Evolutionary conservation across 92 coral and sea anemone species (phyloP).

Genomic region (Paragorgia papillata): DNA sequence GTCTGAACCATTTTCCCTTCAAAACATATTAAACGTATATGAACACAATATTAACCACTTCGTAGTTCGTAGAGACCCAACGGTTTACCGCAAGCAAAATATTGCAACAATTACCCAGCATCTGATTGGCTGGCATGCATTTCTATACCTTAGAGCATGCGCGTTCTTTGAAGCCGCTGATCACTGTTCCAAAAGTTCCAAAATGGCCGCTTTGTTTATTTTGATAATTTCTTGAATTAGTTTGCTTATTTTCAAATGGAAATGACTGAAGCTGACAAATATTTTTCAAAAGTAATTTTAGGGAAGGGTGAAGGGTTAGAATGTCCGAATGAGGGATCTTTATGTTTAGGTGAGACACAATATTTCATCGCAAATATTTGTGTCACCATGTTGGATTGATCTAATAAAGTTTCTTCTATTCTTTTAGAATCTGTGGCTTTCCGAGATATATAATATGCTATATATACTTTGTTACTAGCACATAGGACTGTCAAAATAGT

Average conservation of each 20-base stretch:
- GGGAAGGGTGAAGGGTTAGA: constrained; percentile 65
- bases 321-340: constrained; percentile 69
- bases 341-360: constrained; percentile 52
- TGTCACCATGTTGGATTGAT: too few relatives aligned
- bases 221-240: neutral
- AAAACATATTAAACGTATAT: too few relatives aligned
- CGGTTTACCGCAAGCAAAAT: neutral
- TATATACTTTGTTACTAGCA: too few relatives aligned
- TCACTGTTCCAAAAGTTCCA: neutral
- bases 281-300: constrained; percentile 31
- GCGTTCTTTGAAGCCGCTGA: constrained; percentile 24
- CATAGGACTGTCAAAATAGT: too few relatives aligned
- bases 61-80: neutral
- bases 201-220: too few relatives aligned
- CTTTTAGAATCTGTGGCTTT: too few relatives aligned
- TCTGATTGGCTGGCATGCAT: neutral
- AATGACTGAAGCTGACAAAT: constrained; percentile 7
- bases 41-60: too few relatives aligned
- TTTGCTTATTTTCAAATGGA: neutral
- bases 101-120: neutral
- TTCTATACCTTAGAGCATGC: neutral
- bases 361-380: neutral
- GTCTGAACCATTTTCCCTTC: constrained; percentile 72
- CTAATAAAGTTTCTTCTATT: too few relatives aligned
- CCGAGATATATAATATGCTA: too few relatives aligned